phyloP scores from a whole-genome alignment of 2,888 invertebrate genomes.

The Eristalinus aeneus region DNA sequence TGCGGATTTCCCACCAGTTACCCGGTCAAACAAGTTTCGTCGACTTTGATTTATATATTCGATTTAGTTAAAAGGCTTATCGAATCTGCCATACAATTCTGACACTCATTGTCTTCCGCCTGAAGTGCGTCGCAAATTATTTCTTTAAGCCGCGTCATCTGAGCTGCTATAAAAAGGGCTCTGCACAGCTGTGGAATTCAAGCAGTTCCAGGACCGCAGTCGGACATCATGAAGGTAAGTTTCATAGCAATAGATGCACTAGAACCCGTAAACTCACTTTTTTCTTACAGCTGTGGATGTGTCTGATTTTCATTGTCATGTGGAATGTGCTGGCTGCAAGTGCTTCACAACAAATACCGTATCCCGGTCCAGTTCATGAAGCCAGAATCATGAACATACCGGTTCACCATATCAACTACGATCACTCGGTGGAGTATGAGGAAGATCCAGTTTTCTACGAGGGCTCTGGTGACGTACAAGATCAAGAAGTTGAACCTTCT shows the following conservation, averaged over 20 bases:
- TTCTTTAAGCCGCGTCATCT: not conserved
- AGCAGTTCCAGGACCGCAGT: not conserved
- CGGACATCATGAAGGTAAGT: not conserved
- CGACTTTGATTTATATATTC: not conserved
- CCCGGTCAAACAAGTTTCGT: not conserved
- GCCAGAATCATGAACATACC: slow-evolving; percentile 49
- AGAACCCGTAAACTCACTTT: not conserved
- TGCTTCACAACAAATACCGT: slow-evolving; percentile 7
- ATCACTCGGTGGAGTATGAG: slow-evolving; percentile 3
- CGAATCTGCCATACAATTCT: not conserved
- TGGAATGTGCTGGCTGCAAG: not conserved
- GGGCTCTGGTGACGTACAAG: not conserved
- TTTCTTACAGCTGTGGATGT: not conserved
- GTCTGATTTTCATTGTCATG: not conserved
- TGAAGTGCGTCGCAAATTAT: not conserved
- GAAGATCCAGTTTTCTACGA: slow-evolving; percentile 17
- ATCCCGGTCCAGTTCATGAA: slow-evolving; percentile 43
- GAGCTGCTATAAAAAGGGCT: not conserved
- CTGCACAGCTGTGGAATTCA: not conserved
- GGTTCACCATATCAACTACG: slow-evolving; percentile 26
- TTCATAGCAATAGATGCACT: not conserved
- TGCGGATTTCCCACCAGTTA: too few relatives aligned
- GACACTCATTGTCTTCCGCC: not conserved
- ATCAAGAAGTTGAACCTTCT: slow-evolving; percentile 4
- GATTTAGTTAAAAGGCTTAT: not conserved